A percentile compares a stretch with the other conserved stretches of the same genome.
These are phyloP conservation scores for Antheraea yamamai DNA, from an alignment of 2,888 invertebrate genomes.

Conservation along the genomic window DNA sequence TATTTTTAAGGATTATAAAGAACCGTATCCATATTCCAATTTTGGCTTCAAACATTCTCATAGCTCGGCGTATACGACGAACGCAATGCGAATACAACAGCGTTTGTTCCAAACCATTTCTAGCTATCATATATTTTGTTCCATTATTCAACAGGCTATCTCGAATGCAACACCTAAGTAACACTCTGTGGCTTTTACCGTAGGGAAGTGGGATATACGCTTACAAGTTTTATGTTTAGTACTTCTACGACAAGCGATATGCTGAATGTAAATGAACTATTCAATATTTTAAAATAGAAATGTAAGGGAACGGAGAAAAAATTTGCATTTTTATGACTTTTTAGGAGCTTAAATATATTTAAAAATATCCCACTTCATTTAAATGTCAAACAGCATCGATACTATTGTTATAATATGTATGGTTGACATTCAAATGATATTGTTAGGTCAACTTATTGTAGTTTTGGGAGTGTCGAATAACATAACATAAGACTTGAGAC, in stretches of 20 bases:
- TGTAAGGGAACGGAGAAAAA: background rate
- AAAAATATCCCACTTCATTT: background rate
- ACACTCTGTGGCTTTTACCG: constrained; percentile 12
- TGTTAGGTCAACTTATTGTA: no score
- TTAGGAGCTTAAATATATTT: background rate
- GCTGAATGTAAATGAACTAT: background rate
- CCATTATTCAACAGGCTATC: constrained; percentile 43
- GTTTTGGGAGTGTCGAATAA: no score
- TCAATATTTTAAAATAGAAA: background rate
- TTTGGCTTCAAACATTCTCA: constrained; percentile 2
- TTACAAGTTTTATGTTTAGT: constrained; percentile 9
- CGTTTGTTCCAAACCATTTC: constrained; percentile 37
- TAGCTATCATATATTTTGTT: constrained; percentile 43
- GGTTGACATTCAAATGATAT: no score
- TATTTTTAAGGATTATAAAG: background rate
- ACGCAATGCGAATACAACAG: constrained; percentile 40
- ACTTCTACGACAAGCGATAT: constrained; percentile 4
- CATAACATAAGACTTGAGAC: no score
- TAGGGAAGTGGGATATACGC: constrained; percentile 1
- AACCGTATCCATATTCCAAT: background rate
- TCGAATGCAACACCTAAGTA: constrained; percentile 24
- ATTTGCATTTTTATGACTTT: background rate
- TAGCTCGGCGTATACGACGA: constrained; percentile 11
- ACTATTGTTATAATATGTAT: no score
- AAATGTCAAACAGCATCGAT: background rate